These are phyloP conservation scores for Stigmatopora nigra DNA, from an alignment of 2,113 vertebrate genomes.

Conservation along the genomic window DNA sequence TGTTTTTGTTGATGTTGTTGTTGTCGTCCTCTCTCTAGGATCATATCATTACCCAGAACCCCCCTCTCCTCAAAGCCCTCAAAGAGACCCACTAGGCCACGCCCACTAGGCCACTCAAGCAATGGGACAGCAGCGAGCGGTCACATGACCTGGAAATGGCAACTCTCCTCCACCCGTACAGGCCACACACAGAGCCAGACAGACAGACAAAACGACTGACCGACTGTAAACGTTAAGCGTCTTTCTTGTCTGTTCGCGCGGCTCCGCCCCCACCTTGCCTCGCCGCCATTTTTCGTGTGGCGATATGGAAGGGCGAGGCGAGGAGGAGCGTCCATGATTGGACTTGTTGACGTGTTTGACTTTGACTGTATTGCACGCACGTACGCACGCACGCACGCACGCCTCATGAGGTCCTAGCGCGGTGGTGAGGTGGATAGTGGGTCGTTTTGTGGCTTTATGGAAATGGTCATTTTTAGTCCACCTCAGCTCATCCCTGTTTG, in stretches of 20 bases:
- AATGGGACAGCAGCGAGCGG: constrained; percentile 69
- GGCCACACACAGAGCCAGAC: constrained; percentile 54
- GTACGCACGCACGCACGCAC: constrained; percentile 11
- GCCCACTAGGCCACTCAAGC: constrained; percentile 67
- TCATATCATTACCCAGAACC: constrained; percentile 99
- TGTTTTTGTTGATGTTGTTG: constrained; percentile 98
- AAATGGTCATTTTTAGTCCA: constrained; percentile 51
- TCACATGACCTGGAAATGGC: constrained; percentile 69
- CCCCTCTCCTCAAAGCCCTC: constrained; percentile 99
- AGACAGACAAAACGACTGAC: constrained; percentile 30
- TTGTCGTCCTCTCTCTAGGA: constrained; percentile 99
- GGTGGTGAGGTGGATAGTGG: constrained; percentile 86
- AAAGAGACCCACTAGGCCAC: constrained; percentile 99
- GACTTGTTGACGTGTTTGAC: constrained; percentile 49
- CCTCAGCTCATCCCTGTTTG: constrained; percentile 30
- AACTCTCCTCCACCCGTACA: constrained; percentile 61
- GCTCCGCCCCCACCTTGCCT: constrained; percentile 35
- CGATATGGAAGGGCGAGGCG: constrained; percentile 22
- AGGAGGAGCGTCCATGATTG: constrained; percentile 30
- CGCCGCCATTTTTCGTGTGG: constrained; percentile 1
- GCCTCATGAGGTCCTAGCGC: constrained; percentile 17
- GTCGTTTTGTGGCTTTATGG: constrained; percentile 99
- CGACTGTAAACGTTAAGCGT: constrained; percentile 52
- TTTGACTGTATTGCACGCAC: constrained; percentile 32
- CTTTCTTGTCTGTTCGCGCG: constrained; percentile 40